Percentiles rank a stretch among this genome's conserved stretches.
Evolutionary conservation across 2,888 invertebrate genomes (phyloP).

Genomic region (Drosophila subsilvestris): DNA sequence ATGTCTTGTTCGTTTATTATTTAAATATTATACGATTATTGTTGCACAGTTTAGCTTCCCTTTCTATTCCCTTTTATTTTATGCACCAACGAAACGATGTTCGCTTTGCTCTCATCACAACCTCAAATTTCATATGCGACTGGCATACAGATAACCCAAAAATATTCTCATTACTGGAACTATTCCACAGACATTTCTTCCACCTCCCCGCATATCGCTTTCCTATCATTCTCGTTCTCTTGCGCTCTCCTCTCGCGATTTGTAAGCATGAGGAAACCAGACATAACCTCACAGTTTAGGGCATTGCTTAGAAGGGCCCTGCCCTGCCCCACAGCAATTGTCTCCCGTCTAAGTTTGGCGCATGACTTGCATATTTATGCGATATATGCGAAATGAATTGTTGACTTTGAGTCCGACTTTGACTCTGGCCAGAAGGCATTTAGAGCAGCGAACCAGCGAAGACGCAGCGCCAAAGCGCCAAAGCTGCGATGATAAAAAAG

Average conservation of each 20-base stretch:
- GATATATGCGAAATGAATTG: constrained; percentile 71
- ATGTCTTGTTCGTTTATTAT: too few species aligned
- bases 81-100: background rate
- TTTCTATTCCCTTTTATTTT: background rate
- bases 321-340: constrained; percentile 13
- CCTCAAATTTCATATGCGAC: constrained; percentile 20
- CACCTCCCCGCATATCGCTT: background rate
- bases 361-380: constrained; percentile 75
- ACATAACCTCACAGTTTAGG: constrained; percentile 16
- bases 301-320: constrained; percentile 4
- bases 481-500: constrained; percentile 29
- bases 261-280: constrained; percentile 16
- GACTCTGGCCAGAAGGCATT: constrained; percentile 29
- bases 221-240: background rate
- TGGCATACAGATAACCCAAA: constrained; percentile 56
- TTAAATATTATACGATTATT: too few species aligned
- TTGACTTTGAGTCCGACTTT: constrained; percentile 29
- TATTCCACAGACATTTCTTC: background rate
- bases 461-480: background rate
- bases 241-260: background rate
- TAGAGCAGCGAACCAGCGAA: constrained; percentile 16
- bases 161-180: constrained; percentile 20
- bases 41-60: background rate
- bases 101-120: background rate
- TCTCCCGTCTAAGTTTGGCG: constrained; percentile 56